Base-by-base conservation (phyloP, 2,888 invertebrate genomes). In the Apantesis nais region DNA sequence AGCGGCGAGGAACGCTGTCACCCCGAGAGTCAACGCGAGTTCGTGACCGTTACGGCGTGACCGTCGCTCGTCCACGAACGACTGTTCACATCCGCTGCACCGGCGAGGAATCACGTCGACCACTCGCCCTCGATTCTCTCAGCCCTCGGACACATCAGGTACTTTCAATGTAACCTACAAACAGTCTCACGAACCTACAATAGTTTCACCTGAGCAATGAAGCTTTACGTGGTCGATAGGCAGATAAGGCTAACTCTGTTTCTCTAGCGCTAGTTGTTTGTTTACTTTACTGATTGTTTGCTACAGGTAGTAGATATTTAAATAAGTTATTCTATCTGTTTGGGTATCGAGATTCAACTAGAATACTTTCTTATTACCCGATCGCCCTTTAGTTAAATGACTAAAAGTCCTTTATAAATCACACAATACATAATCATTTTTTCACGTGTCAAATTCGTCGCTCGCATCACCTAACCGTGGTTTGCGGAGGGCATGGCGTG, bases 41-140 rank as follows among this genome's bases (percentile, higher is more conserved):
- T 67, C 68, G 68, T 68, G 68, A 68, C 58, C 63, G 68, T 58
- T 68, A 63, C 62, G 39, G 39, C 62, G 25, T 41, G 37, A 25
- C 62, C 62, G 41, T 25, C 62, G 25, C 62, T 25, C 14, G 14
- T 25, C 41, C 14, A 22, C 61, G 34, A 19, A 31, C 62, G 25
- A 39, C 62, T 25, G 62, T 39, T 25, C n/a, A 25, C 62, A 61
- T 39, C 39, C 62, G 39, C 62, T 62, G 62, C 62, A 63, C 39
- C 62, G 62, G 39, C 39, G 39, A 44, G 4, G 8, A 19, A 34
- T 52, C 68, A 62, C 31, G 52, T 62, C 68, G 7, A 64, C 41
- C n/a, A 48, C 63, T 58, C 63, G 68, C 41, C 64, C 68, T 44
- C 64, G 34, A 60, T 60, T 55, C 41, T 55, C 61, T 31, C 52